These are phyloP conservation scores for Dendrocopos noguchii DNA, from an alignment of 2,113 vertebrate species.

Conservation along the genomic window DNA sequence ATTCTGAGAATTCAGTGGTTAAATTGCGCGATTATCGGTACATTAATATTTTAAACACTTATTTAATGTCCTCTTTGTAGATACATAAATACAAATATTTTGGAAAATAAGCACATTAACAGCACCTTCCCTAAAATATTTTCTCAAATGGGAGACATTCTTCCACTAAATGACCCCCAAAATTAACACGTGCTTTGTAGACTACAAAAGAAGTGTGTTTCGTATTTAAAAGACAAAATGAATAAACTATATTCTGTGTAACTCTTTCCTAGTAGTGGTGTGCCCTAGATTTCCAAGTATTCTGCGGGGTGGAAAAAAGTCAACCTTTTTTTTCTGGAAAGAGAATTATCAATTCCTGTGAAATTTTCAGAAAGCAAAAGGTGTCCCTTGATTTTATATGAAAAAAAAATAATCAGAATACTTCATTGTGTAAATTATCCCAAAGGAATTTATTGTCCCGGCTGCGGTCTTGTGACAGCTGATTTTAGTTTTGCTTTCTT, in stretches of 20 bases:
- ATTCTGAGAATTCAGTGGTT: background rate
- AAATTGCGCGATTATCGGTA: background rate
- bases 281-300: background rate
- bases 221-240: background rate
- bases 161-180: background rate
- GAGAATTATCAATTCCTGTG: background rate
- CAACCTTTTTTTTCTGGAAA: background rate
- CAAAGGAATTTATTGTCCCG: background rate
- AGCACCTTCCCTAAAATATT: background rate
- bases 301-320: background rate
- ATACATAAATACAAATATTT: background rate
- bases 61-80: background rate
- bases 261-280: background rate
- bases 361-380: background rate
- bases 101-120: background rate
- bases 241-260: background rate
- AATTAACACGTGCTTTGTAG: background rate
- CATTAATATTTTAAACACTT: background rate
- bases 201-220: background rate
- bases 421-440: background rate
- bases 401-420: background rate
- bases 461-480: background rate
- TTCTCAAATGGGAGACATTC: background rate
- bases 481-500: constrained; percentile 12
- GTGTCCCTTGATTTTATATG: background rate